These are phyloP conservation scores for Eilema depressum DNA, from an alignment of 2,888 invertebrate genomes.

Conservation along the genomic window DNA sequence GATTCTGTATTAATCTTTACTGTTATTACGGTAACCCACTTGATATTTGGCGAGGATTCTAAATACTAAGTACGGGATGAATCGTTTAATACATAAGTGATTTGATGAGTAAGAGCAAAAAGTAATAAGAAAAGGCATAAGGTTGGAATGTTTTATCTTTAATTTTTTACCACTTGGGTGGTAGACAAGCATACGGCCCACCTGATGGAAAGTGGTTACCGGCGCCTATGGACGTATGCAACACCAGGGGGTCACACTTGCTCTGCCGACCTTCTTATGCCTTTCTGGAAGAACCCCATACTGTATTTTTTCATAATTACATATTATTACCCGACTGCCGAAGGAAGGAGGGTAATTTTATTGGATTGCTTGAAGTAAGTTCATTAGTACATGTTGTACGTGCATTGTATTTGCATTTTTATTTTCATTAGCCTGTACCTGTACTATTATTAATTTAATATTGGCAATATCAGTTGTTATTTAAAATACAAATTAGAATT, in stretches of 20 bases:
- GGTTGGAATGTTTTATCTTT: neutral
- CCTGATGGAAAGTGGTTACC: no score
- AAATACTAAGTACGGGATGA: neutral
- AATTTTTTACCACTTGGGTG: no score
- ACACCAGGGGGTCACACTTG: no score
- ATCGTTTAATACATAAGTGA: neutral
- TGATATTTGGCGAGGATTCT: neutral
- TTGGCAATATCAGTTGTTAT: neutral
- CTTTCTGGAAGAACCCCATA: no score
- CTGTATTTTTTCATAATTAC: no score
- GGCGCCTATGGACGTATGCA: no score
- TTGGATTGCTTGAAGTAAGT: neutral
- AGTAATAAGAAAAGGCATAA: neutral
- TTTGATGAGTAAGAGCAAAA: neutral
- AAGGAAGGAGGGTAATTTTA: no score
- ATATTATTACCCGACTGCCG: neutral
- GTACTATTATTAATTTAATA: neutral
- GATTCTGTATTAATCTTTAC: neutral
- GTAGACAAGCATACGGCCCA: no score
- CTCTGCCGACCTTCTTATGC: no score
- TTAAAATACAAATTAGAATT: neutral
- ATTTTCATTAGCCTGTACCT: no score
- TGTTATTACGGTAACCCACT: neutral
- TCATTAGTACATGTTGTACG: neutral
- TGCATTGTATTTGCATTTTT: no score